A percentile compares a stretch with the other conserved stretches of the same genome.
Evolutionary conservation across 2,888 invertebrate species (phyloP).

Genomic region (Cacoxenus indagator): DNA sequence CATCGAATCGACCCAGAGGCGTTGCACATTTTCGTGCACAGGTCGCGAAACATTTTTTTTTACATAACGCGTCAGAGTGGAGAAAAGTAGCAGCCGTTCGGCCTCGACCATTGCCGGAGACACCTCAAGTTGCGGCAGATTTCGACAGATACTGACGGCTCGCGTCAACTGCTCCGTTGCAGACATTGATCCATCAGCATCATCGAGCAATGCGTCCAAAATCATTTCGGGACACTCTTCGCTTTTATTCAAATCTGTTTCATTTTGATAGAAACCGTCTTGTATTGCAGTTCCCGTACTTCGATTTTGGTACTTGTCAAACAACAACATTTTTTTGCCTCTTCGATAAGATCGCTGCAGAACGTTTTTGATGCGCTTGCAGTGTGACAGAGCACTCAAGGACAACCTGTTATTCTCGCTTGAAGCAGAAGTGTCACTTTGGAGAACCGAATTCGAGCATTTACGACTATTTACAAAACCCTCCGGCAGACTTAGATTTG

Average conservation of each 20-base stretch:
- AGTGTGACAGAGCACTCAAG: constrained; percentile 54
- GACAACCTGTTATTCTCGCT: constrained; percentile 34
- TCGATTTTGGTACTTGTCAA: background rate
- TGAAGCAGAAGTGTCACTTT: background rate
- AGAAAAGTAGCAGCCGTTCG: constrained; percentile 71
- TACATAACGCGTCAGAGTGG: constrained; percentile 53
- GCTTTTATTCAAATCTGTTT: constrained; percentile 45
- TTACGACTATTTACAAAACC: background rate
- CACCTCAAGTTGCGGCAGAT: constrained; percentile 70
- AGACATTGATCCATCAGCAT: constrained; percentile 48
- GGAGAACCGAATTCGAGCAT: background rate
- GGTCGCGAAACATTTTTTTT: constrained; percentile 25
- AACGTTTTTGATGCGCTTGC: constrained; percentile 61
- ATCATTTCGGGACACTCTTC: constrained; percentile 42
- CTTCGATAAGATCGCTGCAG: constrained; percentile 66
- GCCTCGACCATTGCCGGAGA: constrained; percentile 73
- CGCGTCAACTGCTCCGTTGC: constrained; percentile 70
- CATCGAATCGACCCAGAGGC: constrained; percentile 58
- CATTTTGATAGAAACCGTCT: constrained; percentile 50
- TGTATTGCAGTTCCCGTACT: background rate
- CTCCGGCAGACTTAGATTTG: background rate
- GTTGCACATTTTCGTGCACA: constrained; percentile 28
- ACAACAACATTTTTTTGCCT: constrained; percentile 56
- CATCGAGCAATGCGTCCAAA: constrained; percentile 53
- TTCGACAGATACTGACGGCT: constrained; percentile 71